Percentiles rank a stretch among this genome's conserved stretches.
Conservation (phyloP, 2,888 invertebrate genomes). For the Machimus rusticus region DNA sequence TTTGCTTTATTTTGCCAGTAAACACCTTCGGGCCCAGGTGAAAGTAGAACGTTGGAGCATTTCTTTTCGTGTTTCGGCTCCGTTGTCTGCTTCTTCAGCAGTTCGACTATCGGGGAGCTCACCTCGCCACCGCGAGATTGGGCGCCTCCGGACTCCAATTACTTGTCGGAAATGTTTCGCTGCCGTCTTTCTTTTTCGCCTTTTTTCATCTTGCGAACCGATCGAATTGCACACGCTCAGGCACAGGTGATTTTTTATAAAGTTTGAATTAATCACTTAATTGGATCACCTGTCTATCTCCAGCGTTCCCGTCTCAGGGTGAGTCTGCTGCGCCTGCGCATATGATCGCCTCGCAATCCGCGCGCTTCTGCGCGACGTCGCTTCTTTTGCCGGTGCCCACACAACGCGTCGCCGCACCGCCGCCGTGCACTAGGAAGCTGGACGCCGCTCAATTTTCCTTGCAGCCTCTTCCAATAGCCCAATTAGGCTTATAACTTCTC, state of each 20-base stretch:
- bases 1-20: background rate
- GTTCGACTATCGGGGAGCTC: background rate
- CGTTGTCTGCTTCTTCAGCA: constrained; percentile 11
- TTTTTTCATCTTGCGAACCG: background rate
- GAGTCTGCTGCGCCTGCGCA: background rate
- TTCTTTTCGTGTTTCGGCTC: constrained; percentile 10
- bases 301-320: background rate
- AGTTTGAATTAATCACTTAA: constrained; percentile 30
- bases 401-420: background rate
- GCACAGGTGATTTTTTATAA: background rate
- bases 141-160: constrained; percentile 21
- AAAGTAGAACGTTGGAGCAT: constrained; percentile 50
- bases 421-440: background rate
- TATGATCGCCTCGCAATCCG: background rate
- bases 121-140: background rate
- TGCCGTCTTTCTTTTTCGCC: background rate
- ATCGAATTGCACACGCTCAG: background rate
- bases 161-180: background rate
- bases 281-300: constrained; percentile 27
- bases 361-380: background rate
- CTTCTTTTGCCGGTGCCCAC: background rate
- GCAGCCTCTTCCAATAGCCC: constrained; percentile 9
- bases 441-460: constrained; percentile 4
- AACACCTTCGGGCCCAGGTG: constrained; percentile 45
- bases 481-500: constrained; percentile 9